A percentile compares a stretch with the other conserved stretches of the same genome.
Evolutionary conservation across 2,113 vertebrate genomes (phyloP).

Genomic region (Burhinus bistriatus): DNA sequence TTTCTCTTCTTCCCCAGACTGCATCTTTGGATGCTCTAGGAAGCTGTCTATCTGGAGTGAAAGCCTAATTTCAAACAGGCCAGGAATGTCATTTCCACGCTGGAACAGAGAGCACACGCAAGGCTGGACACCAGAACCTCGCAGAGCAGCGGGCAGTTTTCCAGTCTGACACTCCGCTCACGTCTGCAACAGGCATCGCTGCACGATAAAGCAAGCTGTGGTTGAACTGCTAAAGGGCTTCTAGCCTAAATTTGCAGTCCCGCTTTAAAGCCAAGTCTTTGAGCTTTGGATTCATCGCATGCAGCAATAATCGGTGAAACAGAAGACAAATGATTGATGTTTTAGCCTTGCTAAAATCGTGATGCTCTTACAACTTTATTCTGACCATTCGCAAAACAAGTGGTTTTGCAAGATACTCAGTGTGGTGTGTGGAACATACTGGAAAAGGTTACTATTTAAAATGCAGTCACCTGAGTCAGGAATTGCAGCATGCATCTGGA

Average conservation of each 20-base stretch:
- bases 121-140: slow-evolving; percentile 17
- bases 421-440: neutral
- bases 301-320: neutral
- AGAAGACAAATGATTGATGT: neutral
- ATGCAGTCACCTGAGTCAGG: slow-evolving; percentile 40
- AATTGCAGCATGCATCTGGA: slow-evolving; percentile 65
- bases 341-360: neutral
- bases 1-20: neutral
- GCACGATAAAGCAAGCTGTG: neutral
- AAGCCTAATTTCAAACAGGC: slow-evolving; percentile 13
- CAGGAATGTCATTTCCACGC: neutral
- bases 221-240: neutral
- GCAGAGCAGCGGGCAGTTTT: neutral
- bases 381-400: neutral
- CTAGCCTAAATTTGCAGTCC: neutral
- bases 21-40: neutral
- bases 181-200: neutral
- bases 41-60: neutral
- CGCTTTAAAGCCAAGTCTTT: slow-evolving; percentile 21
- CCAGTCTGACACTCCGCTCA: neutral
- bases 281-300: neutral
- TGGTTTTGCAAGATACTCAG: neutral
- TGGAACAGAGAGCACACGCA: neutral
- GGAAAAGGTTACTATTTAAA: slow-evolving; percentile 31
- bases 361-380: neutral